Base-by-base conservation (phyloP, 2,113 vertebrate species). In the Prinia subflava region DNA sequence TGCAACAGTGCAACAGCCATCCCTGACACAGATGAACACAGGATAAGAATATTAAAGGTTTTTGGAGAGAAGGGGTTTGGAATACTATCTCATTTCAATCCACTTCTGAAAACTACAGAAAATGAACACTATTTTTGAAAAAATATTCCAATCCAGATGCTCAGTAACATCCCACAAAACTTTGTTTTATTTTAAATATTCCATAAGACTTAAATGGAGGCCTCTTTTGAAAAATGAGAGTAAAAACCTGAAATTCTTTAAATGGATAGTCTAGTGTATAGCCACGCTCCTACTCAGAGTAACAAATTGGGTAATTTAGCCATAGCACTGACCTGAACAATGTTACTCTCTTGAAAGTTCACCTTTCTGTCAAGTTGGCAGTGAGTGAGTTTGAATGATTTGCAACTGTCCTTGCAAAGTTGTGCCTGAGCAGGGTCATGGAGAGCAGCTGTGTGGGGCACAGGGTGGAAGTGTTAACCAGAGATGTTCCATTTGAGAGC, bases 401-500 rank as follows among this genome's bases (percentile, higher is more conserved):
- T 89, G 77, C 93, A 96, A 35, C 57, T 87, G 78, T 57, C 68
- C 65, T 96, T 74, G 68, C 83, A 52, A 82, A 91, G 75, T 5
- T 70, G 46, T 81, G 75, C 68, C 82, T 74, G 39, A 49, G 35
- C 88, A 71, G 42, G 41, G 84, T 75, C 19, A 31, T 22, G 41
- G 53, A 41, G 42, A 81, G 75, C 79, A 74, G 65, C 60, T 68
- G 44, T 10, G 79, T 24, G 47, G 80, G 73, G 68, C 30, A 18
- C 4, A 0, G 42, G 57, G n/a, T 31, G 44, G 41, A 85, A 75
- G 90, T 35, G 22, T 65, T 92, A 71, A 94, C 83, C 92, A 88
- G 89, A 93, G 94, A 73, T 89, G 90, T 83, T 92, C 95, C 77
- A 55, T 39, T 79, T 84, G 89, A 96, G 69, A 94, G 63, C 57